phyloP scores from a whole-genome alignment of 2,113 vertebrate species.

The Microtus montanus region DNA sequence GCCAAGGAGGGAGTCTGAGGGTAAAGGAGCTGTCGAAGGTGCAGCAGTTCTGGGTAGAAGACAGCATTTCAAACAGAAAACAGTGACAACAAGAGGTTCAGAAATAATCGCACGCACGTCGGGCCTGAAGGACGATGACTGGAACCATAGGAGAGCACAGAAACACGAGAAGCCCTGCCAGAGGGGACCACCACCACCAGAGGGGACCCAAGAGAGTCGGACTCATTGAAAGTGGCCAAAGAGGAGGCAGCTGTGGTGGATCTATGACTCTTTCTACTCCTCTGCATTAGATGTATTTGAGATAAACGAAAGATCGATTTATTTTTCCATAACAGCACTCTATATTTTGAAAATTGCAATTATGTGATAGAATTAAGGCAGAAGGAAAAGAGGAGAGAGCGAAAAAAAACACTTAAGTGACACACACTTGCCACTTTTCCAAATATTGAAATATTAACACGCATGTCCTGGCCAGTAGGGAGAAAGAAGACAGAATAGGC shows the following conservation, averaged over 20 bases:
- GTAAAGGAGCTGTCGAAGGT: neutral
- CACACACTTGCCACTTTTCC: neutral
- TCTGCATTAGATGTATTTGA: neutral
- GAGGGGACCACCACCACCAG: neutral
- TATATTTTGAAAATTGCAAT: constrained; percentile 1
- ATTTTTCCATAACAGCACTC: neutral
- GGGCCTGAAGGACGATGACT: neutral
- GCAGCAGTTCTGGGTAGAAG: neutral
- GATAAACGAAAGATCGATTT: neutral
- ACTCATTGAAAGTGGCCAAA: neutral
- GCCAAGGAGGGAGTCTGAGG: neutral
- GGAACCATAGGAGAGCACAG: neutral
- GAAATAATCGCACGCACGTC: neutral
- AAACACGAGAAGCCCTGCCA: neutral
- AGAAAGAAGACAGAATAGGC: neutral
- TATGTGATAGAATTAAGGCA: neutral
- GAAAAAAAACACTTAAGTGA: neutral
- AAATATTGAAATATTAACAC: neutral
- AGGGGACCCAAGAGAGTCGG: neutral
- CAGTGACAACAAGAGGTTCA: neutral
- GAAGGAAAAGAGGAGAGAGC: neutral
- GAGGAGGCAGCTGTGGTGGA: neutral
- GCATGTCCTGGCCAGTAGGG: neutral
- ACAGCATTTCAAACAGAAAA: neutral
- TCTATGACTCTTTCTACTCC: neutral